phyloP scores from a whole-genome alignment of 2,113 vertebrate species.

The Lepus europaeus region DNA sequence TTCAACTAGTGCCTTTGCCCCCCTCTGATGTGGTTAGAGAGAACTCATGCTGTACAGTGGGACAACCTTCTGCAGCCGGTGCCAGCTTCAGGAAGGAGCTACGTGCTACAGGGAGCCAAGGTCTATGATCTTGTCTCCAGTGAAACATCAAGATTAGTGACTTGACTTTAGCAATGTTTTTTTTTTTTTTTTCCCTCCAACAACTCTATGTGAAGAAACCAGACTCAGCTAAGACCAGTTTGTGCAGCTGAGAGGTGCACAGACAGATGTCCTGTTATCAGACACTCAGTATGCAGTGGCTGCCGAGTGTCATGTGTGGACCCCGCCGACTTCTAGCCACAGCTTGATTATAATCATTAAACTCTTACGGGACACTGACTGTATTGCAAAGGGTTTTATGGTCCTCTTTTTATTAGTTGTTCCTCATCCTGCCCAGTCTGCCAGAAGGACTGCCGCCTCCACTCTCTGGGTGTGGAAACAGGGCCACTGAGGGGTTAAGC shows the following conservation, averaged over 20 bases:
- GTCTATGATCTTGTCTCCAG: neutral
- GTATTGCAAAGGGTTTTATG: slow-evolving; percentile 70
- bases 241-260: slow-evolving; percentile 23
- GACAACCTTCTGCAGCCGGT: neutral
- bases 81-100: neutral
- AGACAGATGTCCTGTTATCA: slow-evolving; percentile 64
- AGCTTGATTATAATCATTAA: slow-evolving; percentile 82
- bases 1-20: neutral
- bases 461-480: slow-evolving; percentile 53
- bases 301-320: slow-evolving; percentile 65
- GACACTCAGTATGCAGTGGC: slow-evolving; percentile 41
- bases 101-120: neutral
- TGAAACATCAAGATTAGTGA: neutral
- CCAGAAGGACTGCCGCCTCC: slow-evolving; percentile 53
- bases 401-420: slow-evolving; percentile 71
- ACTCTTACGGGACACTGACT: slow-evolving; percentile 70
- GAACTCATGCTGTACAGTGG: neutral
- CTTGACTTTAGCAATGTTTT: neutral
- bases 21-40: neutral
- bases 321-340: slow-evolving; percentile 60
- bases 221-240: slow-evolving; percentile 30
- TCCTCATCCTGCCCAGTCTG: slow-evolving; percentile 48
- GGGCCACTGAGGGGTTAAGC: slow-evolving; percentile 56
- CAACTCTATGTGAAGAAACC: slow-evolving; percentile 21
- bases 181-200: slow-evolving; percentile 18